Base-by-base conservation (phyloP, 2,888 invertebrate genomes). In the Latrodectus hesperus region DNA sequence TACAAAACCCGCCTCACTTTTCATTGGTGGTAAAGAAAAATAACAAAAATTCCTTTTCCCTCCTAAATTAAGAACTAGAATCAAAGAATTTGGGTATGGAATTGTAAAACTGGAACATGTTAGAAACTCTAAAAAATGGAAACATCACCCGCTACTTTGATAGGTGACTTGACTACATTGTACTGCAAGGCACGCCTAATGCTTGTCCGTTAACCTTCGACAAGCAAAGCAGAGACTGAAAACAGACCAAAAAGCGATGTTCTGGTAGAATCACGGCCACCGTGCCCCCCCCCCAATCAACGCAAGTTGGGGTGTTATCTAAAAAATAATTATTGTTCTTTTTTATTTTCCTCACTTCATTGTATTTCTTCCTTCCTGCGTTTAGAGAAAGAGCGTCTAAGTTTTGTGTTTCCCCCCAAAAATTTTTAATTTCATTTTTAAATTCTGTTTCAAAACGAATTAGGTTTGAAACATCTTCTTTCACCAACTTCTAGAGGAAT, bases 241-340 rank as follows among this genome's bases (percentile, higher is more conserved):
- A 86, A 86, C 81, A 81, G 76, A 81, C 81, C 81, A 81, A 86
- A 86, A 86, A 86, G 86, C 67, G 16, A 38, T 81, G 81, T 80
- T 81, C 72, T 10, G 55, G 14, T 64, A 75, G 22, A 71, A 71
- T 74, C 55, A 67, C 67, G n/a, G 72, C 60, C 79, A 79, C 79
- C 76, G 70, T 81, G 72, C 80, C 71, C 79, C 51, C 74, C 70
- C 11, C 12, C 60, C n/a, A 16, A 60, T 74, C 79, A 64, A 55
- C 6, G 60, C 51, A 75, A 70, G 80, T 53, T 17, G 67, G 71
- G 72, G 81, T 81, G 81, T 86, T 80, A 38, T 38, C 65, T 52
- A 14, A 51, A 70, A n/a, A 17, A 17, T 65, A 38, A 38, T 81
- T 86, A 81, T 77, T 70, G 22, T 55, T 76, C 55, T 77, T 64